Base-by-base conservation (phyloP, 2,888 invertebrate species). In the Phasia obesa region DNA sequence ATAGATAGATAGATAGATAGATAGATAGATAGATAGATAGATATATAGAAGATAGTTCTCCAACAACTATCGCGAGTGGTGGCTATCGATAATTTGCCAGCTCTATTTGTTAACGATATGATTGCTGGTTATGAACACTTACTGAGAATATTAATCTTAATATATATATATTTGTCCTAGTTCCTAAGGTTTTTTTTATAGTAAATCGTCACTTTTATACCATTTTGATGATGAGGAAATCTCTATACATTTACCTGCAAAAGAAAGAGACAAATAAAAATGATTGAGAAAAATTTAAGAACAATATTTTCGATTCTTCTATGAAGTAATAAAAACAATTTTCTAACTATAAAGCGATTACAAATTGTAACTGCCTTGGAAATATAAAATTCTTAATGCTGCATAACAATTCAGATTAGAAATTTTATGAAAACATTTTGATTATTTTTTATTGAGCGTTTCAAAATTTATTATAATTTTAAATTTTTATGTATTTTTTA, bases 181-280 rank as follows among this genome's bases (percentile, higher is more conserved):
- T 11, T 35, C 5, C 3, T 35, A 9, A 31, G 6, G 4, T 19
- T 38, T 38, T 42, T n/a, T n/a, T n/a, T n/a, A n/a, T n/a, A n/a
- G n/a, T n/a, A n/a, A n/a, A n/a, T n/a, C n/a, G 11, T 42, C n/a
- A 42, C n/a, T n/a, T 38, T 1, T 42, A 44, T 27, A 47, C n/a
- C 17, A 1, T 25, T 7, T 44, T 60, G n/a, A 25, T 25, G 2
- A 11, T 35, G 4, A 9, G 15, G 2, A 49, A 35, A 2, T 11
- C 51, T 35, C 47, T 17, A 47, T 59, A 17, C 5, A 31, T 51
- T 62, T 73, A 73, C 73, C 73, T 73, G 73, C 42, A 62, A 53
- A 51, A 9, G 19, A 38, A 35, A 49, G 7, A 70, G 11, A 13
- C 3, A 47, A 35, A 21, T 0, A 38, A 42, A 59, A 38, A 35